Evolutionary conservation across 2,888 invertebrate genomes (phyloP), one percentile per base, ranked within the genome.

Genomic region (Agonum fuliginosum): DNA sequence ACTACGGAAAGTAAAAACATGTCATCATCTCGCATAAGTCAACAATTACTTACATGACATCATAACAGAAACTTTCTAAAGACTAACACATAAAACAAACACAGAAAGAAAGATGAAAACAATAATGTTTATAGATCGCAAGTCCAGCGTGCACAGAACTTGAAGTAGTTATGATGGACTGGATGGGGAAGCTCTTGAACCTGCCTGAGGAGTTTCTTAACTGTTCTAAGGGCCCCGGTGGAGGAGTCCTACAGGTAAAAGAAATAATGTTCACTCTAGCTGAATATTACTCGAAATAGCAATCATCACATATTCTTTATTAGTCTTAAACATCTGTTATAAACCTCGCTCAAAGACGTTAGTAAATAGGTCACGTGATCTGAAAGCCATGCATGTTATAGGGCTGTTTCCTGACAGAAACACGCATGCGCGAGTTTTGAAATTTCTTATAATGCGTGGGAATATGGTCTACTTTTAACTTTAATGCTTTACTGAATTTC

Each of bases 111-210:
- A 17, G 17, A 12, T 54, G 4, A 14, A n/a, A 6, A 20, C 19
- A 34, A 14, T 24, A 34, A n/a, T 67, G 5, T 37, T 83, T 83
- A 51, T 82, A 94, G 94, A 91, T 94, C 80, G 89, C 95, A 22
- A 94, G 94, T 83, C 96, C 96, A 0, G 96, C 95, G 0, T 97
- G 95, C 84, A 97, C 97, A 0, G 97, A 98, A 86, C 89, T 98
- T 22, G 97, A 97, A 88, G 94, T 97, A 8, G 90, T 94, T 0
- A 95, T 95, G 81, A 94, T 97, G 94, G 95, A 98, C 85, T 98
- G 97, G 97, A 87, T 98, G 51, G 97, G 94, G 1, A 95, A 96
- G 86, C 88, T 97, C 84, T 86, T 97, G 10, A 91, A 92, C 46
- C 88, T 98, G 4, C 97, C 98, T 0, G 89, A 93, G 78, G 91